Percentiles rank a stretch among this genome's conserved stretches.
These are phyloP conservation scores for Pseudomyrmex dendroicus DNA, from an alignment of 1,140 invertebrate species.

Conservation along the genomic window DNA sequence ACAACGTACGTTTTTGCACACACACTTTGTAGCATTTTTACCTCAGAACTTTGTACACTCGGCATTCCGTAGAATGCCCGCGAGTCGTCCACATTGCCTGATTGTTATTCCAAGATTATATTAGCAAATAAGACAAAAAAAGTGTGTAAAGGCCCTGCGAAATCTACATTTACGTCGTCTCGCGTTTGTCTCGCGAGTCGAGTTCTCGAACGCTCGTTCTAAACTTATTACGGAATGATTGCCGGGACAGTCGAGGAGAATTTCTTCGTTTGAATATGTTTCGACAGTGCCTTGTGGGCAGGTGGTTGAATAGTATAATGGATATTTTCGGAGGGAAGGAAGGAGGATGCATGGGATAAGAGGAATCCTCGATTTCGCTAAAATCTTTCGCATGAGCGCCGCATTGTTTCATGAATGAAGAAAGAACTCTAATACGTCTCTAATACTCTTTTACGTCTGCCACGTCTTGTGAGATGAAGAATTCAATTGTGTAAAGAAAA, in stretches of 20 bases:
- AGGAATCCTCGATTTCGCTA: constrained; percentile 31
- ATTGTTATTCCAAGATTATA: constrained; percentile 46
- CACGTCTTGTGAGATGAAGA: background rate
- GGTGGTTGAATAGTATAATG: constrained; percentile 44
- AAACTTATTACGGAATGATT: constrained; percentile 42
- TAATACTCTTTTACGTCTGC: background rate
- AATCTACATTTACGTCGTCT: constrained; percentile 37
- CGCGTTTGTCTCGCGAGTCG: constrained; percentile 13
- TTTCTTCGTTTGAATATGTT: constrained; percentile 12
- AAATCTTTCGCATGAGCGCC: background rate
- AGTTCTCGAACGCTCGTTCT: constrained; percentile 8
- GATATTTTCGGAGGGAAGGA: constrained; percentile 18
- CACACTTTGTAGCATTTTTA: constrained; percentile 14
- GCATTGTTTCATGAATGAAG: background rate
- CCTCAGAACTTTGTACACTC: constrained; percentile 42
- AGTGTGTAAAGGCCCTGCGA: constrained; percentile 57
- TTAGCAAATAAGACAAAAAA: constrained; percentile 54
- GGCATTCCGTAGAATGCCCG: constrained; percentile 67
- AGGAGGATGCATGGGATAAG: background rate
- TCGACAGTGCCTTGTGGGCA: constrained; percentile 21
- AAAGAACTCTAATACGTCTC: too few relatives aligned
- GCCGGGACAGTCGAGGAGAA: constrained; percentile 28
- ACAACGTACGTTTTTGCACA: constrained; percentile 45
- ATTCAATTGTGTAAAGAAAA: background rate
- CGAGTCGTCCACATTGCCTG: constrained; percentile 75